Evolutionary conservation across 2,888 invertebrate species (phyloP).

Genomic region (Idaea dimidiata): DNA sequence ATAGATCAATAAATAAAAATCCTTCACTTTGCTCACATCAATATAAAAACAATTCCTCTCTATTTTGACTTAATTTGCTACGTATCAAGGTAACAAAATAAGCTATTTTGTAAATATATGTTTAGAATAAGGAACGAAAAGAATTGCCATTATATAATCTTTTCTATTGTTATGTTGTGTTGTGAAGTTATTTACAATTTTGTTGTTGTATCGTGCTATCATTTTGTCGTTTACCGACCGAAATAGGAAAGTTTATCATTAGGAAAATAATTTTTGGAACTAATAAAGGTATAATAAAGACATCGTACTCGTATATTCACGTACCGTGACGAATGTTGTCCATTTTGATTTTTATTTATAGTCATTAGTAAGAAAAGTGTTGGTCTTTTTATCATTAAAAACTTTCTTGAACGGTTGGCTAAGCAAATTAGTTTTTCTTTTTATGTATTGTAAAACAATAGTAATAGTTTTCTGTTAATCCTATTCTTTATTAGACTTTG

Average conservation of each 20-base stretch:
- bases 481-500: constrained; percentile 9
- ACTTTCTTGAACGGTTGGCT: constrained; percentile 16
- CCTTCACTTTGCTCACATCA: constrained; percentile 21
- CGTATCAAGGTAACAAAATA: constrained; percentile 18
- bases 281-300: constrained; percentile 19
- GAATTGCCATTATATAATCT: constrained; percentile 35
- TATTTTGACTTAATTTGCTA: constrained; percentile 5
- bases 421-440: constrained; percentile 7
- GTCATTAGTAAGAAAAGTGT: constrained; percentile 6
- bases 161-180: constrained; percentile 30
- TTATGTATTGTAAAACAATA: constrained; percentile 4
- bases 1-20: constrained; percentile 13
- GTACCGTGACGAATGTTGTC: constrained; percentile 39
- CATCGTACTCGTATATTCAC: constrained; percentile 30
- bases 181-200: constrained; percentile 35
- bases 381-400: constrained; percentile 9
- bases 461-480: neutral
- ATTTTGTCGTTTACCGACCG: constrained; percentile 37
- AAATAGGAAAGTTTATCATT: constrained; percentile 11
- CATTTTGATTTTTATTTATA: constrained; percentile 29
- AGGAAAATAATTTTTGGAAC: constrained; percentile 7
- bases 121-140: constrained; percentile 16
- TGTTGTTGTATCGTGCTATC: constrained; percentile 38
- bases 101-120: constrained; percentile 25
- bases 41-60: constrained; percentile 16